A percentile compares a stretch with the other conserved stretches of the same genome.
Conservation (phyloP, 2,113 vertebrate species). For the chimpanzee (Pan troglodytes) region DNA sequence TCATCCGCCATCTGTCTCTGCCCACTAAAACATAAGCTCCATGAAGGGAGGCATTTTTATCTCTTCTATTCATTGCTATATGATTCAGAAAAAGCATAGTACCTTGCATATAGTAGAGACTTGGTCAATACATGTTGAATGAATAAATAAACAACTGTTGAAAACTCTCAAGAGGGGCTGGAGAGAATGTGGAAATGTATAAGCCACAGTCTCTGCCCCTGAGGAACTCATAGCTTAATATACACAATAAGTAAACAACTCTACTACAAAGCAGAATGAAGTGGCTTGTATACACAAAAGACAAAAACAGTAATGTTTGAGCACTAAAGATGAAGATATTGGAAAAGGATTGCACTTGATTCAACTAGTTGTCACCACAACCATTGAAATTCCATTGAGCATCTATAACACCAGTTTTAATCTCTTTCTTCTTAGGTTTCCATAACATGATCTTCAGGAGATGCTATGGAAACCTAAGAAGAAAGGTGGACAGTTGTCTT, state of each 20-base stretch:
- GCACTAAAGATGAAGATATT: not conserved
- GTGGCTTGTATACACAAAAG: not conserved
- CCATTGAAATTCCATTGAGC: not conserved
- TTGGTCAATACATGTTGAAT: not conserved
- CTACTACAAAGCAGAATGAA: not conserved
- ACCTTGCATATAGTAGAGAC: not conserved
- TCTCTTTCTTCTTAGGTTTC: not conserved
- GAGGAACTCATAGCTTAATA: constrained; percentile 13
- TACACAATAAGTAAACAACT: not conserved
- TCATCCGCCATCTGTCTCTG: not conserved
- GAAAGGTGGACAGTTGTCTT: not conserved
- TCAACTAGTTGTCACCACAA: not conserved
- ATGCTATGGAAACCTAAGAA: too few species aligned
- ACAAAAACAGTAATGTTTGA: not conserved
- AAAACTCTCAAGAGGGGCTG: not conserved
- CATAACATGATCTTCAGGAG: not conserved
- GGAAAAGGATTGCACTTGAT: not conserved
- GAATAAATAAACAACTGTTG: not conserved
- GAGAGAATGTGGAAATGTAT: not conserved
- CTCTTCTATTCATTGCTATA: not conserved
- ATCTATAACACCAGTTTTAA: not conserved
- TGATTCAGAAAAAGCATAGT: not conserved
- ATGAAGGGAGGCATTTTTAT: not conserved
- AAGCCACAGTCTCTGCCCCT: not conserved
- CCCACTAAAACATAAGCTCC: not conserved